phyloP scores from a whole-genome alignment of 2,113 vertebrate genomes.

The Perca fluviatilis region DNA sequence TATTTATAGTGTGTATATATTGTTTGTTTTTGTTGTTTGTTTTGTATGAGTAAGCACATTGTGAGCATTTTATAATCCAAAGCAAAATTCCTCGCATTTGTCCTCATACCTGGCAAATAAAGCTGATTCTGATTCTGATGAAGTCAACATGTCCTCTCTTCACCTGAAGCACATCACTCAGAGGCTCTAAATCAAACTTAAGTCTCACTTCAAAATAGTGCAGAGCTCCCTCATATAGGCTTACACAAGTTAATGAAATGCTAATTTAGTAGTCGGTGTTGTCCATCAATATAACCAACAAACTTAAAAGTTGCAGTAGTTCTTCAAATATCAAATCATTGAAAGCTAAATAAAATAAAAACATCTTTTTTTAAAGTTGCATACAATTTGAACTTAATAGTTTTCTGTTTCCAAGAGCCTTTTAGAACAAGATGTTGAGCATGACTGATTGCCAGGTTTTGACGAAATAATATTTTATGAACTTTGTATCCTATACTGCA shows the following conservation, averaged over 20 bases:
- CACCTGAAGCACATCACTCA: background rate
- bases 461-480: no score
- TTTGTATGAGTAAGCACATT: no score
- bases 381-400: background rate
- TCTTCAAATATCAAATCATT: background rate
- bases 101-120: no score
- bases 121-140: no score
- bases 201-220: background rate
- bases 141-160: background rate
- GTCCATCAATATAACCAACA: background rate
- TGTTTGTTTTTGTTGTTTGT: no score
- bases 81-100: no score
- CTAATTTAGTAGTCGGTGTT: fast-evolving
- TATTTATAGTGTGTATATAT: no score
- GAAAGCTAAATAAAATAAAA: background rate
- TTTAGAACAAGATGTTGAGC: background rate
- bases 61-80: no score
- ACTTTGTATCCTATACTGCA: background rate
- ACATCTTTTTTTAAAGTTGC: background rate
- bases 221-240: background rate
- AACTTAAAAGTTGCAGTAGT: background rate
- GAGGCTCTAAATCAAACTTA: background rate
- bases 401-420: background rate
- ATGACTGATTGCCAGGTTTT: background rate
- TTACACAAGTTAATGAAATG: background rate